phyloP scores from a whole-genome alignment of 23 tunicate species.

The Styela clava region DNA sequence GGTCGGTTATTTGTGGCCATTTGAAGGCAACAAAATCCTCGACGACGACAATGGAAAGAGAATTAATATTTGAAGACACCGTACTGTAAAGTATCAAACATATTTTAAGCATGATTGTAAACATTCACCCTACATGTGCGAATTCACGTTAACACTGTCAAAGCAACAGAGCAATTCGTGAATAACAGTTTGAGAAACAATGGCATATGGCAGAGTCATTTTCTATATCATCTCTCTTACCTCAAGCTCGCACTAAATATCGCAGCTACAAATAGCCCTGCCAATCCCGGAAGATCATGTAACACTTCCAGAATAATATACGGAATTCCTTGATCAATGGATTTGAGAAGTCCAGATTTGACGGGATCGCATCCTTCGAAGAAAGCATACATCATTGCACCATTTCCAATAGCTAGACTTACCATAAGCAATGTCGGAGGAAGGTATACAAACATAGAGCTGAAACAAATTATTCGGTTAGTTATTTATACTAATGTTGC shows the following conservation, averaged over 20 bases:
- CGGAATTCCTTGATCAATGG: slow-evolving; percentile 4
- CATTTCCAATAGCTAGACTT: background rate
- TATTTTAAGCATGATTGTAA: background rate
- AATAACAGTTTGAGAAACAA: no score
- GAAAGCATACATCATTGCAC: background rate
- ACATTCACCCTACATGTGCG: background rate
- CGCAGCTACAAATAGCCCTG: slow-evolving; percentile 4
- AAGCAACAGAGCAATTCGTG: no score
- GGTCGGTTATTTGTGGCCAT: background rate
- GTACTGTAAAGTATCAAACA: background rate
- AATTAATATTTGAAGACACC: slow-evolving; percentile 4
- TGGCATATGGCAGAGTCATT: no score
- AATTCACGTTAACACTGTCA: no score
- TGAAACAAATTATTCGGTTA: background rate
- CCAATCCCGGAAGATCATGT: background rate
- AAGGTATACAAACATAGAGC: background rate
- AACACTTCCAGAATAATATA: background rate
- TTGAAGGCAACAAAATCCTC: background rate
- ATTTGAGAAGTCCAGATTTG: background rate
- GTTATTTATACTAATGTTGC: no score
- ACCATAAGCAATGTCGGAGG: background rate
- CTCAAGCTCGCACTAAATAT: background rate
- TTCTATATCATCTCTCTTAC: no score
- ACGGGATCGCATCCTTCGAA: slow-evolving; percentile 13
- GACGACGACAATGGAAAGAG: background rate